These are phyloP conservation scores for Caenorhabditis sp. DNA, from an alignment of 2,888 invertebrate species.

Conservation along the genomic window DNA sequence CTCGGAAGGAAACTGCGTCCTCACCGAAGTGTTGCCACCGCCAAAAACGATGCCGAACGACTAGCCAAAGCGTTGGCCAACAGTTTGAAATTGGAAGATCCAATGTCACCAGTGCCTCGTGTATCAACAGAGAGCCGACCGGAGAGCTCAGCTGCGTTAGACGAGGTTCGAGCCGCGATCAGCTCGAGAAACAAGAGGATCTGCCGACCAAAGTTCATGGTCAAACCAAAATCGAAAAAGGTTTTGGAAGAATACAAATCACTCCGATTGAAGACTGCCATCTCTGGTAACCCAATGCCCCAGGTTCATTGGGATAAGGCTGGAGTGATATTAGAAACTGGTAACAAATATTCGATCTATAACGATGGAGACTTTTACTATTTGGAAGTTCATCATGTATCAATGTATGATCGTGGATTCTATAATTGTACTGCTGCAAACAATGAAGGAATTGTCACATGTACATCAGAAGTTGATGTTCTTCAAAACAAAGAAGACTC, in stretches of 20 bases:
- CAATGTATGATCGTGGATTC: constrained; percentile 64
- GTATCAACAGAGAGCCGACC: constrained; percentile 29
- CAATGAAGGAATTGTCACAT: constrained; percentile 66
- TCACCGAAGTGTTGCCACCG: constrained; percentile 26
- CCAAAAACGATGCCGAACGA: constrained; percentile 28
- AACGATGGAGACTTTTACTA: constrained; percentile 71
- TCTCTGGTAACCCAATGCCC: constrained; percentile 67
- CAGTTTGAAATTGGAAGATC: constrained; percentile 30
- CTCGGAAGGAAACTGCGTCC: constrained; percentile 53
- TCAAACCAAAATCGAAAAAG: constrained; percentile 65
- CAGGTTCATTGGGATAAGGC: constrained; percentile 68
- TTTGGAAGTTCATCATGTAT: constrained; percentile 70
- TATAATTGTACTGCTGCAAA: constrained; percentile 71
- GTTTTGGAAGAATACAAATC: constrained; percentile 69
- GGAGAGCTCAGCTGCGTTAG: constrained; percentile 42
- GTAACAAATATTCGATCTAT: constrained; percentile 71
- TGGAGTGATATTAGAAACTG: constrained; percentile 69
- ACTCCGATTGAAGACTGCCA: constrained; percentile 68
- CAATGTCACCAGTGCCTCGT: constrained; percentile 1
- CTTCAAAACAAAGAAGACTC: constrained; percentile 43
- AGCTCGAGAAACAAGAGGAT: constrained; percentile 53
- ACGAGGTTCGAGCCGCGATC: constrained; percentile 66
- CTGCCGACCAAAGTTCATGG: constrained; percentile 69
- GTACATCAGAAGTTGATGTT: constrained; percentile 67
- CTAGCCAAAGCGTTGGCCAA: constrained; percentile 31